Base-by-base conservation (phyloP, 1,140 invertebrate species). In the Solenopsis fugax region DNA sequence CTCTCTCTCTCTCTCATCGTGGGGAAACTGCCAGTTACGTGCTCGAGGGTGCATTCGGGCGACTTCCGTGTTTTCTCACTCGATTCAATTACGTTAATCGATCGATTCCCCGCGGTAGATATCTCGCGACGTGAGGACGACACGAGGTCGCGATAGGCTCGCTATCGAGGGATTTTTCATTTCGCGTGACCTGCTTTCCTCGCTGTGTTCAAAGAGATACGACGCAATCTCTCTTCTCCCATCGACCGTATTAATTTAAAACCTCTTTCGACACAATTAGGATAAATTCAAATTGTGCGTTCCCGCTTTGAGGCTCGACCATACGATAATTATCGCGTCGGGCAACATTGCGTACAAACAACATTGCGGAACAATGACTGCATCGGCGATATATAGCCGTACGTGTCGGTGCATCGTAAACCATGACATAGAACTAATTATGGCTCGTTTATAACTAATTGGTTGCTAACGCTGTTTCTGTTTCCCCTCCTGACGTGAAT, bases 81-180 rank as follows among this genome's bases (percentile, higher is more conserved):
- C 72, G 45, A 88, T 77, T 72, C 87, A 85, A 85, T 88, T 88
- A 86, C 64, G 56, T 37, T 86, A 88, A 88, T 86, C 87, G 73
- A 88, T 72, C 48, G 87, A 88, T 86, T 78, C 48, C 24, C 29
- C 64, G 12, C 13, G 60, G 37, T 34, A 50, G 56, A 72, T 50
- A 72, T 72, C 6, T 58, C 24, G 73, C 65, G n/a, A 80, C 72
- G 52, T 64, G 45, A 85, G 24, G 29, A 13, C 48, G 24, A 60
- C 58, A n/a, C 24, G 73, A 45, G 13, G n/a, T 29, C 24, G 52
- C 54, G 67, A 82, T 67, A 67, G 29, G 76, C 34, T 56, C 62
- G 75, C 48, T 16, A 21, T 21, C 5, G 34, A 13, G 2, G 10
- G 21, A 69, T 81, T 81, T 71, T 81, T 41, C 34, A 56, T 48